These are phyloP conservation scores for Myiagra hebetior DNA, from an alignment of 2,113 vertebrate genomes.

Conservation along the genomic window DNA sequence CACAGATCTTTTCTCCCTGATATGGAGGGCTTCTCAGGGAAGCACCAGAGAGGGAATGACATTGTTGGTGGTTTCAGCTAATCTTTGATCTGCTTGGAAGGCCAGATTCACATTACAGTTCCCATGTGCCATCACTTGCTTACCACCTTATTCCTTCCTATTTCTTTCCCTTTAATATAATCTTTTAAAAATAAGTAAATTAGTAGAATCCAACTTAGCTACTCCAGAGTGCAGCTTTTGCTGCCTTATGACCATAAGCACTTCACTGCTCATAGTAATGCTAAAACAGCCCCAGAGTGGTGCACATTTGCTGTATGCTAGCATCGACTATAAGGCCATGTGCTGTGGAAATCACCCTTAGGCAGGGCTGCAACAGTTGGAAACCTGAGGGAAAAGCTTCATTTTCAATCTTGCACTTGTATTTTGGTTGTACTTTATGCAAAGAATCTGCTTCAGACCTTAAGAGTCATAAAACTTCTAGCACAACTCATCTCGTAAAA, in stretches of 20 bases:
- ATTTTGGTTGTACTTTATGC: neutral
- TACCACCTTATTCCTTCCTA: neutral
- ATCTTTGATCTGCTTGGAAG: neutral
- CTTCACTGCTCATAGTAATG: neutral
- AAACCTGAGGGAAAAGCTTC: neutral
- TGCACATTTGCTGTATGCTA: neutral
- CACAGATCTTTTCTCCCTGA: neutral
- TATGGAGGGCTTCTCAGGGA: neutral
- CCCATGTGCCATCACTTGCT: neutral
- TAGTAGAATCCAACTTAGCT: neutral
- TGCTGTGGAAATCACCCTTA: neutral
- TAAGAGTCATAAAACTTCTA: neutral
- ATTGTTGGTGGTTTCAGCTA: neutral
- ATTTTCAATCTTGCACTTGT: neutral
- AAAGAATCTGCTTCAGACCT: neutral
- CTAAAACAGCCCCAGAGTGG: neutral
- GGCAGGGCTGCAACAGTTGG: neutral
- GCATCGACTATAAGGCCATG: fast-evolving
- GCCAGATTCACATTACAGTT: neutral
- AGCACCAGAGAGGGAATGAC: neutral
- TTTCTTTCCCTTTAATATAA: neutral
- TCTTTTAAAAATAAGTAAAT: neutral
- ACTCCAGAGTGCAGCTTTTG: neutral
- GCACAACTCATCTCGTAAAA: neutral
- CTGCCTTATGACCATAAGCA: neutral